Evolutionary conservation across 2,888 invertebrate genomes (phyloP).

Genomic region (Heliconius ethilla): DNA sequence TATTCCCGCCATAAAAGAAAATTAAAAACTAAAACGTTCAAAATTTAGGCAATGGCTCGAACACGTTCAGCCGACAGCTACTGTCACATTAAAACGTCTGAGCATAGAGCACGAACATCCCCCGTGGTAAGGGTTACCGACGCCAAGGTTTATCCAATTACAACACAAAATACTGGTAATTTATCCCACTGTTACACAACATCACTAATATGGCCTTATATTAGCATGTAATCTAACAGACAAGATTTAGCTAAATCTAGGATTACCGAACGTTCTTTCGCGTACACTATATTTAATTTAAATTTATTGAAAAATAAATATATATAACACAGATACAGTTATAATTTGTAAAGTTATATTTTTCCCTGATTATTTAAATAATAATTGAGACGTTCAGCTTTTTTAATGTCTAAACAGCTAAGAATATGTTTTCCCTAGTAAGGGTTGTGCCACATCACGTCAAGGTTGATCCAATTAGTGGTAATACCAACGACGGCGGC

Average conservation of each 20-base stretch:
- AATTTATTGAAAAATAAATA: not conserved
- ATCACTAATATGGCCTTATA: constrained; percentile 20
- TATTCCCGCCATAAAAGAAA: constrained; percentile 40
- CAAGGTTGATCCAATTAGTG: constrained; percentile 81
- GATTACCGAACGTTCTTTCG: not conserved
- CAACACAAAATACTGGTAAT: constrained; percentile 17
- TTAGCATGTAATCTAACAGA: constrained; percentile 11
- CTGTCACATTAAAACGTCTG: constrained; percentile 14
- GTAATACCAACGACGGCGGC: constrained; percentile 56
- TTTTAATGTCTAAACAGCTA: constrained; percentile 11
- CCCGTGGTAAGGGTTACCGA: constrained; percentile 70
- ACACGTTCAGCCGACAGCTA: constrained; percentile 45
- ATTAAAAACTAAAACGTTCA: constrained; percentile 31
- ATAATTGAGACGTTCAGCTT: constrained; percentile 9
- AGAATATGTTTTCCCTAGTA: constrained; percentile 3
- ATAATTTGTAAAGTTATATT: not conserved
- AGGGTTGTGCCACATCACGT: constrained; percentile 59
- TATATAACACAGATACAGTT: not conserved
- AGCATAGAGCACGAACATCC: constrained; percentile 52
- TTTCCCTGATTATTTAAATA: not conserved
- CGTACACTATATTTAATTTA: not conserved
- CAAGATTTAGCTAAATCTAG: constrained; percentile 15
- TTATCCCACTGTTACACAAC: constrained; percentile 26
- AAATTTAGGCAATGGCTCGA: constrained; percentile 24
- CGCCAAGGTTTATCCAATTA: constrained; percentile 80